Evolutionary conservation across 92 coral and sea anemone genomes (phyloP), one percentile per base, ranked within the genome.

Genomic region (Epizoanthus ramosus): DNA sequence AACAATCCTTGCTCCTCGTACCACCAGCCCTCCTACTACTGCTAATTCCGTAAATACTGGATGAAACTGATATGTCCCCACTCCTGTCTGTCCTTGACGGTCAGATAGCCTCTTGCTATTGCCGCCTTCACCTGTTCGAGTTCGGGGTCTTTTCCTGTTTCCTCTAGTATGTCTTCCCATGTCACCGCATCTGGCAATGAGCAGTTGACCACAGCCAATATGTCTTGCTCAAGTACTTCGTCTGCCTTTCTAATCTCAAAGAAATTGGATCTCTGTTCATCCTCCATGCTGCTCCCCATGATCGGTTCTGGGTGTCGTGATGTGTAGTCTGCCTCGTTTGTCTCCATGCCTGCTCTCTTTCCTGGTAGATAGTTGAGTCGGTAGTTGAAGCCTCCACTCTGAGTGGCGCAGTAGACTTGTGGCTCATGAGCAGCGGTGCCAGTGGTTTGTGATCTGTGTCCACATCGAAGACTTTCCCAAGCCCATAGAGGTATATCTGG

Each of bases 251-350:
- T 41, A 19, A 67, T 17, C 41, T 67, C 47, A 67, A 67, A 56
- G 17, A 67, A 56, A 15, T 65, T 47, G 25, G 72, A 17, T 43
- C 31, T 65, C 8, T 43, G 15, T 18, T 8, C 43, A 41, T 67
- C 50, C 72, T n/a, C 72, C 35, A 25, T 67, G 72, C 43, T 47
- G 35, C 43, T 9, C 35, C 18, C 47, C 4, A 60, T 71, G 2
- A 76, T 33, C 67, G 84, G 83, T 35, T 56, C 65, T 31, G 84
- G 83, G 21, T 85, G 89, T 31, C 84, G 57, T 57, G 90, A 89
- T 16, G 66, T 61, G 75, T 81, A 85, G 80, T 76, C 92, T 28
- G 90, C 90, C 64, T 68, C 81, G 31, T 89, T 89, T 73, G 25
- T 35, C 53, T 79, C 80, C 1, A 75, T 17, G 24, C 79, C 79